phyloP scores from a whole-genome alignment of 37 sponge, comb jelly and placozoan species.

The Tethya wilhelma region DNA sequence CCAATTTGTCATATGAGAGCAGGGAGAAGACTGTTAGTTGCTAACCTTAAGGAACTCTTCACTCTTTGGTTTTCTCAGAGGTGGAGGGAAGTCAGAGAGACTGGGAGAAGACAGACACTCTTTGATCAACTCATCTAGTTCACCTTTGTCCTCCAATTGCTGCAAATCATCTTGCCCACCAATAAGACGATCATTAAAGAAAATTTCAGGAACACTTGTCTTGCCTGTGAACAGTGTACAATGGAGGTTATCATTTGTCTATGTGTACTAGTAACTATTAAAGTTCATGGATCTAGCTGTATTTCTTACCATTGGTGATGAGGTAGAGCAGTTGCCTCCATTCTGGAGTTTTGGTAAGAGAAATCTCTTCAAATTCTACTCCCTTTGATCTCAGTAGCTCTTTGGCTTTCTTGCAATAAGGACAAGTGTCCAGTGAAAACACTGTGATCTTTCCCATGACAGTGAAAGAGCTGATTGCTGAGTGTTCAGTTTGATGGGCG shows the following conservation, averaged over 20 bases:
- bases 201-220: constrained; percentile 35
- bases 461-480: too few species aligned
- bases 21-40: neutral
- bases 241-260: too few species aligned
- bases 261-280: too few species aligned
- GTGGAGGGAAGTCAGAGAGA: constrained; percentile 47
- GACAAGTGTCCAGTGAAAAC: neutral
- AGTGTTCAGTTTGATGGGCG: too few species aligned
- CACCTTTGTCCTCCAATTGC: constrained; percentile 29
- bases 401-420: neutral
- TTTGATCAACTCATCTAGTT: constrained; percentile 31
- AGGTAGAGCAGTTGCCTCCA: neutral
- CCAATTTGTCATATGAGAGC: neutral
- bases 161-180: too few species aligned
- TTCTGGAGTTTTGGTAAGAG: neutral
- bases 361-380: neutral
- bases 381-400: neutral
- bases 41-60: constrained; percentile 45
- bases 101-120: constrained; percentile 5
- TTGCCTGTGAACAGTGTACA: too few species aligned
- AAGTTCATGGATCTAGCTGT: too few species aligned
- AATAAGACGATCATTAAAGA: constrained; percentile 32
- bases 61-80: constrained; percentile 18
- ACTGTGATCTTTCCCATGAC: neutral
- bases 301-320: neutral